These are phyloP conservation scores for Drosophila oshimai DNA, from an alignment of 1,140 invertebrate genomes.

Conservation along the genomic window DNA sequence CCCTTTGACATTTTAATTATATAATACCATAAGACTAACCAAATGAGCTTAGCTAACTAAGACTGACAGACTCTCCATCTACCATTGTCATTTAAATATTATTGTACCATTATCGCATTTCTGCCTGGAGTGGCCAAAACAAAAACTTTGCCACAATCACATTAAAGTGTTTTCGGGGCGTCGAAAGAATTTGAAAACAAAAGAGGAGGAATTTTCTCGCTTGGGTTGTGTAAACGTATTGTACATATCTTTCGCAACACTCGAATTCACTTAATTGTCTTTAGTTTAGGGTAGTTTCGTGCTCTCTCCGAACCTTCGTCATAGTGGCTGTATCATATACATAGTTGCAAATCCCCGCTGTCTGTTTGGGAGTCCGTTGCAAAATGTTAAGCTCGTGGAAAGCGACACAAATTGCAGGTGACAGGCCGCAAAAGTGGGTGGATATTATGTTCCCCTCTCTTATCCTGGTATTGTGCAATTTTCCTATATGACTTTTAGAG, in stretches of 20 bases:
- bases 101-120: conserved; percentile 22
- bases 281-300: neutral
- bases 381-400: conserved; percentile 39
- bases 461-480: conserved; percentile 20
- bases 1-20: conserved; percentile 17
- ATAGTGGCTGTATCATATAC: neutral
- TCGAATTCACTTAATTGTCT: conserved; percentile 40
- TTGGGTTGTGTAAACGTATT: conserved; percentile 19
- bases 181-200: conserved; percentile 26
- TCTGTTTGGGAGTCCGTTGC: conserved; percentile 29
- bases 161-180: conserved; percentile 30
- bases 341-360: conserved; percentile 32
- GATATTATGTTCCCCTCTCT: conserved; percentile 3
- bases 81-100: conserved; percentile 28
- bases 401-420: conserved; percentile 48
- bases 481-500: conserved; percentile 24
- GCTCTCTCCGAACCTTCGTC: neutral
- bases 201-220: conserved; percentile 20
- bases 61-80: neutral
- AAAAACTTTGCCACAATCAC: conserved; percentile 38
- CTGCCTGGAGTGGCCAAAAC: conserved; percentile 13
- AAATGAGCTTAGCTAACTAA: conserved; percentile 20
- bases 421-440: conserved; percentile 30
- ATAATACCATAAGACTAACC: neutral
- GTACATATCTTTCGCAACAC: conserved; percentile 32